Base-by-base conservation (phyloP, 2,113 vertebrate genomes). In the Agapornis roseicollis region DNA sequence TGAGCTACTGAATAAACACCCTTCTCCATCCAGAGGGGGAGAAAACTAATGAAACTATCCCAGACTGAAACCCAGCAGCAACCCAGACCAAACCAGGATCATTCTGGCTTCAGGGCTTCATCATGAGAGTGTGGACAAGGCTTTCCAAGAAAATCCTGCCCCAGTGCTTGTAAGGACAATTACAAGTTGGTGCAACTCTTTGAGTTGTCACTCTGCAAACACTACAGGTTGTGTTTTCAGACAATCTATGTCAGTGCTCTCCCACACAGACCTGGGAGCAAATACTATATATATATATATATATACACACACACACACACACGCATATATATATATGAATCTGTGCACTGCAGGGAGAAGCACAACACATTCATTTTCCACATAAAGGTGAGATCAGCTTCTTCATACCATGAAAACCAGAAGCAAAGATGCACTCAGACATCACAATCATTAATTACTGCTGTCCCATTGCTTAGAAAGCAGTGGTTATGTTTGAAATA, bases 371-470 rank as follows among this genome's bases (percentile, higher is more conserved):
- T 6, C 42, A 22, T 29, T 47, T 47, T 41, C 61, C 39, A 35
- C 20, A 22, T 4, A 72, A 27, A 47, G 29, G 50, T 0, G 10
- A 52, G 17, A 35, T 68, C 82, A 73, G n/a, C n/a, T 52, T 37
- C 55, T 42, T 41, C 65, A 35, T 64, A n/a, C 50, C n/a, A 42
- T 4, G 18, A 72, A 61, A 72, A 83, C 10, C 52, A 60, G 65
- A 53, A 39, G 28, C n/a, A 79, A 37, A 55, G 60, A 46, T 8
- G 15, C 44, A 50, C 55, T 25, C 37, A 24, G 44, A 37, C 35
- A 28, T 13, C 0, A 3, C 12, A 11, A 35, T 31, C 23, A 13
- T 49, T 33, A 63, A 39, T 44, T 63, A 27, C 8, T 6, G 0
- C 20, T 46, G 68, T 19, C 20, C 85, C 29, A 17, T 1, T 11